Evolutionary conservation across 2,797 vertebrate species (phyloP).

Genomic region (Thalassophryne amazonica): DNA sequence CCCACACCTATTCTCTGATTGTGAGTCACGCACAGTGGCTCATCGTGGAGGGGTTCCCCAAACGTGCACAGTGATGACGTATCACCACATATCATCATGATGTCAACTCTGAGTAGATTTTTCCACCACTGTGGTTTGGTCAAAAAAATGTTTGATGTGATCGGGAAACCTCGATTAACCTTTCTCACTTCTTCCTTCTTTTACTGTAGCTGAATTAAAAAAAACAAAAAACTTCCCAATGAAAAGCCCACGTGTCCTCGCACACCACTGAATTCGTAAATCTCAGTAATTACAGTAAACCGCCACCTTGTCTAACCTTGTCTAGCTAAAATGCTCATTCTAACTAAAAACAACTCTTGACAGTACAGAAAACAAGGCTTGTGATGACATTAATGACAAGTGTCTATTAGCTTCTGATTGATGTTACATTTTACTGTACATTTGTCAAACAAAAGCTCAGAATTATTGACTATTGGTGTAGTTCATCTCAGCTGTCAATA

Average conservation of each 20-base stretch:
- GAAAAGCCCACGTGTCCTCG: slow-evolving; percentile 8
- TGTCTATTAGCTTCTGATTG: too few relatives aligned
- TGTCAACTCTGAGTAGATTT: slow-evolving; percentile 33
- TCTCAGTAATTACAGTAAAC: neutral
- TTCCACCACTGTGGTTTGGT: slow-evolving; percentile 42
- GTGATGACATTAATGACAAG: too few relatives aligned
- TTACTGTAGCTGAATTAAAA: neutral
- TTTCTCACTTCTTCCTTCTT: slow-evolving; percentile 3
- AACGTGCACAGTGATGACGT: slow-evolving; percentile 38
- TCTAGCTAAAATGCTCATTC: too few relatives aligned
- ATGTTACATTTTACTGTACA: too few relatives aligned
- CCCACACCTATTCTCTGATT: slow-evolving; percentile 40
- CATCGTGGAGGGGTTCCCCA: slow-evolving; percentile 71
- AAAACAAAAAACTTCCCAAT: neutral
- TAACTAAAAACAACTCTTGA: too few relatives aligned
- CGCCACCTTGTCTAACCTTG: too few relatives aligned
- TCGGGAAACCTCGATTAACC: slow-evolving; percentile 40
- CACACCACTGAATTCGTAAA: neutral
- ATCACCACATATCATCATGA: slow-evolving; percentile 36
- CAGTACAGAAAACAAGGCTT: too few relatives aligned
- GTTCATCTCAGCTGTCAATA: too few relatives aligned
- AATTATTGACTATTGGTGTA: too few relatives aligned
- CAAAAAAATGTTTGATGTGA: slow-evolving; percentile 18
- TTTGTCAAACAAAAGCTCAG: too few relatives aligned
- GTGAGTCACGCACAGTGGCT: slow-evolving; percentile 56